Evolutionary conservation across 2,888 invertebrate genomes (phyloP).

Genomic region (Ferdinandea cuprea): DNA sequence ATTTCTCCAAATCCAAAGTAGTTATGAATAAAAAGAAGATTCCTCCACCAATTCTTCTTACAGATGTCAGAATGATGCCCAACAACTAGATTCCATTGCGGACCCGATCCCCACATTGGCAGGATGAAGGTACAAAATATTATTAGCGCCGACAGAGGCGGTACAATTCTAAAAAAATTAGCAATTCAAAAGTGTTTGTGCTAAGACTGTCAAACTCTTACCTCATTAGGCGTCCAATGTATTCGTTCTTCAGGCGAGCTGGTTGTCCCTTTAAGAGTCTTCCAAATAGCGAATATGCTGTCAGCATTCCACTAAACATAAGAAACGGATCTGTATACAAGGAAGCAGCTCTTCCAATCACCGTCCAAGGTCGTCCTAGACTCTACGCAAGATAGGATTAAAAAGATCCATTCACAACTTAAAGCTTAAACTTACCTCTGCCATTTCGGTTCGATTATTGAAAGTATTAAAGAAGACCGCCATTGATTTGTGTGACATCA

Average conservation of each 20-base stretch:
- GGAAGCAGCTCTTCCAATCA: constrained; percentile 87
- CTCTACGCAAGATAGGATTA: constrained; percentile 80
- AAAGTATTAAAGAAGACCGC: constrained; percentile 88
- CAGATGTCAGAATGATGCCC: constrained; percentile 88
- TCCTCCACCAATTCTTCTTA: constrained; percentile 88
- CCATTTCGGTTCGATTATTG: constrained; percentile 87
- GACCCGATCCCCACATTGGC: constrained; percentile 86
- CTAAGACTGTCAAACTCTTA: constrained; percentile 77
- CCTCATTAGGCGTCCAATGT: constrained; percentile 86
- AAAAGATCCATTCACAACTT: not conserved
- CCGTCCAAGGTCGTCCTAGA: constrained; percentile 87
- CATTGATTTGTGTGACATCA: constrained; percentile 89
- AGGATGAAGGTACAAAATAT: constrained; percentile 87
- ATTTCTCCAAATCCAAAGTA: constrained; percentile 89
- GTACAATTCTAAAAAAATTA: constrained; percentile 85
- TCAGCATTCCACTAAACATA: constrained; percentile 87
- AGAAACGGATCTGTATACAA: constrained; percentile 89
- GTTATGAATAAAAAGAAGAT: constrained; percentile 88
- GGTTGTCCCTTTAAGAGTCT: constrained; percentile 84
- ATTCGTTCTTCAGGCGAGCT: constrained; percentile 86
- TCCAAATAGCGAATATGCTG: constrained; percentile 86
- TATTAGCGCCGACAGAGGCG: constrained; percentile 86
- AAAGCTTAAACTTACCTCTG: constrained; percentile 84
- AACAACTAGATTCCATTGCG: constrained; percentile 88
- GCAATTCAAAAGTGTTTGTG: no score